phyloP scores from a whole-genome alignment of 1,140 invertebrate species.

The Parapsyche elsis region DNA sequence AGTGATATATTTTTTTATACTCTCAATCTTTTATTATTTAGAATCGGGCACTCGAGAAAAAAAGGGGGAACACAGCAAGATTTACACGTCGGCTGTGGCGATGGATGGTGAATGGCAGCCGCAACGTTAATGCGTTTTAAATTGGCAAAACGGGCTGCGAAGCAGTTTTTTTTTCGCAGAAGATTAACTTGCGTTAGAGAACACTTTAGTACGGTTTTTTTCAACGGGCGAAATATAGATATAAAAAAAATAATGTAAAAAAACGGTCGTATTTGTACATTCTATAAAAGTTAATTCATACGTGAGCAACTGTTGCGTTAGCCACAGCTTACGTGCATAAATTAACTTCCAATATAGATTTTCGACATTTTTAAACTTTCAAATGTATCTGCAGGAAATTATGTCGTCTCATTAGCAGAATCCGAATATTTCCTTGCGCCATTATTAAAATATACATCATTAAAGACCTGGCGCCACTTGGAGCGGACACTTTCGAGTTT shows the following conservation, averaged over 20 bases:
- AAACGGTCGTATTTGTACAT: not conserved
- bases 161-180: constrained; percentile 25
- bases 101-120: constrained; percentile 39
- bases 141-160: constrained; percentile 34
- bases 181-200: constrained; percentile 40
- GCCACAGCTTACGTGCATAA: no score
- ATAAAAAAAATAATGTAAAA: not conserved
- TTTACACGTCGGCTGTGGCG: constrained; percentile 34
- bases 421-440: constrained; percentile 33
- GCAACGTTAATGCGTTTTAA: constrained; percentile 40
- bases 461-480: constrained; percentile 36
- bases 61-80: not conserved
- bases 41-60: not conserved
- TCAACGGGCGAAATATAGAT: not conserved
- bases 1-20: constrained; percentile 5
- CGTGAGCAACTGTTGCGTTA: no score
- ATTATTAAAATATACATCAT: constrained; percentile 44
- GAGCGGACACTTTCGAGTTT: constrained; percentile 42
- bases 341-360: no score
- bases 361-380: no score
- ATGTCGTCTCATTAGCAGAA: constrained; percentile 36
- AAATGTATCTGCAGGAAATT: constrained; percentile 13
- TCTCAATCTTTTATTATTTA: not conserved
- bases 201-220: constrained; percentile 18
- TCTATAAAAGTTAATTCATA: no score